Evolutionary conservation across 2,113 vertebrate species (phyloP), one percentile per base, ranked within the genome.

Genomic region (Neotoma lepida): DNA sequence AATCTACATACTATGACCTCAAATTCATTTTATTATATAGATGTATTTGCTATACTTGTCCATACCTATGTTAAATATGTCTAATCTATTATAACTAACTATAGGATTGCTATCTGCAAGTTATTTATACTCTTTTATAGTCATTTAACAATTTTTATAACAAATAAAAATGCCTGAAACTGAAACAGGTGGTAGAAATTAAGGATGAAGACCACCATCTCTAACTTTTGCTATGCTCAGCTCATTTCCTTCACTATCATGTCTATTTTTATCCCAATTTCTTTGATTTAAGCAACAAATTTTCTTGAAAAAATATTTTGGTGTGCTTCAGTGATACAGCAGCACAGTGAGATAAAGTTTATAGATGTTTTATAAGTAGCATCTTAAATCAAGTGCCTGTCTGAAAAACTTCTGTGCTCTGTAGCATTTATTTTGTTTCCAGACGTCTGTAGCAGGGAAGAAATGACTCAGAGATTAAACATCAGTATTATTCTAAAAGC

Each of bases 401-500:
- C 28, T 63, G 61, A 54, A 85, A 76, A 61, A 46, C 39, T 26
- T 73, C 76, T 66, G 64, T 9, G 35, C 33, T 81, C 15, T 89
- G 44, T 24, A 77, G 61, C 28, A 74, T 93, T 87, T 89, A 87
- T 93, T 95, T 96, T 96, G 76, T 91, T 91, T 93, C 46, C 71
- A 88, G 87, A 84, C 86, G 63, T 94, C 58, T 89, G 14, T 24
- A 86, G 58, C 46, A 80, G 85, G 89, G 91, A 92, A 82, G 84
- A 64, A 95, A 91, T 0, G 13, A 78, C 54, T 95, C 6, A 3
- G 76, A 91, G 87, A 93, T 88, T 93, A 94, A 86, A 91, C 71
- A 89, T 90, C 78, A 85, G 63, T 90, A 70, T 96, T 94, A 94
- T 90, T 92, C 88, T 96, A 96, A 97, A 97, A 90, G 89, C 94